These are phyloP conservation scores for Pomacea canaliculata DNA, from an alignment of 2,888 invertebrate genomes.

Conservation along the genomic window DNA sequence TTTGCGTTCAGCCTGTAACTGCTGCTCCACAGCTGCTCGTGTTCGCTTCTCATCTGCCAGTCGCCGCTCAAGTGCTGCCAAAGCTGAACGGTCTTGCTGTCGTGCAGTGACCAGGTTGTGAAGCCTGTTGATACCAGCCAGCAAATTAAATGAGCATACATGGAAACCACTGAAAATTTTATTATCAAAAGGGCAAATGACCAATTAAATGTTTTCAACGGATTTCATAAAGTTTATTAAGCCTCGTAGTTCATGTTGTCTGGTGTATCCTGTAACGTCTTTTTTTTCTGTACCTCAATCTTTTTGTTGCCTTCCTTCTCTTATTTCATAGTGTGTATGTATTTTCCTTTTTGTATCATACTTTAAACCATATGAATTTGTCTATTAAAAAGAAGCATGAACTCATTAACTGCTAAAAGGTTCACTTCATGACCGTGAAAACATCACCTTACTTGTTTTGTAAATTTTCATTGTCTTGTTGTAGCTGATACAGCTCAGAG, in stretches of 20 bases:
- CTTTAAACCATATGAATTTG: too few species aligned
- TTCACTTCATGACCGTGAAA: too few species aligned
- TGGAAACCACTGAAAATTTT: not conserved
- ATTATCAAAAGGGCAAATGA: not conserved
- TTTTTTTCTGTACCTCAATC: too few species aligned
- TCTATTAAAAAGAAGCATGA: too few species aligned
- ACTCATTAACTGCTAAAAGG: too few species aligned
- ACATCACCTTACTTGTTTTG: conserved; percentile 78
- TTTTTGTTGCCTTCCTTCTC: too few species aligned
- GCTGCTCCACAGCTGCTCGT: conserved; percentile 80
- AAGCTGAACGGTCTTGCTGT: conserved; percentile 83
- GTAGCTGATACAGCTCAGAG: conserved; percentile 82
- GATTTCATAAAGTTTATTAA: too few species aligned
- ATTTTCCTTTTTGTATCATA: too few species aligned
- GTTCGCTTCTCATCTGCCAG: conserved; percentile 87
- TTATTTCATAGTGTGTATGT: too few species aligned
- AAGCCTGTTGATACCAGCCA: conserved; percentile 73
- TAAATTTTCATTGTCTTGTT: conserved; percentile 88
- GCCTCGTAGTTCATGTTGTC: too few species aligned
- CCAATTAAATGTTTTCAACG: not conserved
- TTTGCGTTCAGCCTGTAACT: conserved; percentile 81
- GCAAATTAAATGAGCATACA: not conserved
- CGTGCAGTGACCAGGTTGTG: conserved; percentile 81
- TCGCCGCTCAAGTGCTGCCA: conserved; percentile 82
- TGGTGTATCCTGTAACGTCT: too few species aligned